Conservation (phyloP, 2,113 vertebrate species). For the Spilogale gracilis region DNA sequence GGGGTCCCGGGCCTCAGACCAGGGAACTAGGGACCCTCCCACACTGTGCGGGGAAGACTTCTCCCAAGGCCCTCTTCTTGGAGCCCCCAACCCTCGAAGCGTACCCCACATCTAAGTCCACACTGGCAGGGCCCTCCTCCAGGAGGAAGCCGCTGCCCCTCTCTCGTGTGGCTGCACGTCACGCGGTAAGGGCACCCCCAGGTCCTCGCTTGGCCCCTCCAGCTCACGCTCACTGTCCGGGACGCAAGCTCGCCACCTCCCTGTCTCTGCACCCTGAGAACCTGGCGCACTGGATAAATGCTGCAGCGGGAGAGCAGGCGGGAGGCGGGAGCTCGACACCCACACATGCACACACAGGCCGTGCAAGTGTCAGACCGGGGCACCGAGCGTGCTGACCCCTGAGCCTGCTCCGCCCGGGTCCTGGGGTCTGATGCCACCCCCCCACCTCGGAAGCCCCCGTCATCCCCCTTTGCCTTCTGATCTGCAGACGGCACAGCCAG, state of each 20-base stretch:
- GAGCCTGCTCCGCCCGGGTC: background rate
- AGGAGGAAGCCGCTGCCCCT: background rate
- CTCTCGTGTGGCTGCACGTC: background rate
- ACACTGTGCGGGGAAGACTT: background rate
- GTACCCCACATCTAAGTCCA: background rate
- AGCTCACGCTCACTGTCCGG: background rate
- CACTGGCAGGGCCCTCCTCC: background rate
- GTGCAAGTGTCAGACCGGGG: background rate
- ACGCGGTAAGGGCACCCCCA: background rate
- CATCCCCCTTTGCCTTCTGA: background rate
- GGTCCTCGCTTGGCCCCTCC: background rate
- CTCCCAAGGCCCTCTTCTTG: background rate
- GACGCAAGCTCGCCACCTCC: background rate
- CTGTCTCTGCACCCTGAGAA: accelerated
- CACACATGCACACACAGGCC: background rate
- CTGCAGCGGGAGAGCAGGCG: background rate
- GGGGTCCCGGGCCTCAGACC: background rate
- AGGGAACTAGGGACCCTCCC: background rate
- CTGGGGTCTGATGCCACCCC: background rate
- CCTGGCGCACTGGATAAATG: background rate
- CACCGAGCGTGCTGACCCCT: accelerated
- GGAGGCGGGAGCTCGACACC: background rate
- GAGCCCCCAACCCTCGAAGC: background rate
- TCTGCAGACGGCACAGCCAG: background rate
- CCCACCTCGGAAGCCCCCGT: background rate